phyloP scores from a whole-genome alignment of 2,888 invertebrate genomes.

The Latheticus oryzae region DNA sequence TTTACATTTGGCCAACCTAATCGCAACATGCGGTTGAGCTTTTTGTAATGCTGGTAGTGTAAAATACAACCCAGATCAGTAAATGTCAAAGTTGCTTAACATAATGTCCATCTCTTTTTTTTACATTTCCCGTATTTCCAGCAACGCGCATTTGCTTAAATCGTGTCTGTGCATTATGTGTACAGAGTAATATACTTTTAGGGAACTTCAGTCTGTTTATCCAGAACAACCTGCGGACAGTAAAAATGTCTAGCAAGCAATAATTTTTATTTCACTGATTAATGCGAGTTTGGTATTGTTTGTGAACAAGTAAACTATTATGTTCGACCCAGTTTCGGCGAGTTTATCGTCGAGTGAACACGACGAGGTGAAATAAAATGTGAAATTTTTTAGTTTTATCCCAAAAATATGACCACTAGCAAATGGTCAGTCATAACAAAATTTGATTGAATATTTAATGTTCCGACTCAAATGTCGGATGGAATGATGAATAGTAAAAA shows the following conservation, averaged over 20 bases:
- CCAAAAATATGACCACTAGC: neutral
- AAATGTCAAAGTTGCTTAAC: too few species aligned
- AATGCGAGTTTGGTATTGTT: constrained; percentile 13
- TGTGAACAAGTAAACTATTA: constrained; percentile 16
- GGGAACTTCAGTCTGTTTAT: too few species aligned
- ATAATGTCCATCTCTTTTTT: too few species aligned
- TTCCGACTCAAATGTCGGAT: constrained; percentile 13
- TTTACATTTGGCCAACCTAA: too few species aligned
- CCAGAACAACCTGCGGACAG: constrained; percentile 1
- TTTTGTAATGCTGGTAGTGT: too few species aligned
- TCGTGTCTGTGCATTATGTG: too few species aligned
- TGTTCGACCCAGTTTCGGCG: constrained; percentile 12
- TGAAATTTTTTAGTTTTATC: constrained; percentile 16
- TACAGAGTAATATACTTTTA: too few species aligned
- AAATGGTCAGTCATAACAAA: neutral
- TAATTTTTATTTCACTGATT: constrained; percentile 16
- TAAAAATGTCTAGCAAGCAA: constrained; percentile 5
- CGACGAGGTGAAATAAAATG: constrained; percentile 12
- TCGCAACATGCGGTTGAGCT: too few species aligned
- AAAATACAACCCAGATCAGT: too few species aligned
- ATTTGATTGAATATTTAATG: constrained; percentile 26
- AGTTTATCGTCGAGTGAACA: constrained; percentile 17
- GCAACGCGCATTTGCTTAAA: too few species aligned
- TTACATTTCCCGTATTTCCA: too few species aligned
- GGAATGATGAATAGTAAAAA: constrained; percentile 11